Evolutionary conservation across 2,888 invertebrate genomes (phyloP).

Genomic region (Lithophane leautieri): DNA sequence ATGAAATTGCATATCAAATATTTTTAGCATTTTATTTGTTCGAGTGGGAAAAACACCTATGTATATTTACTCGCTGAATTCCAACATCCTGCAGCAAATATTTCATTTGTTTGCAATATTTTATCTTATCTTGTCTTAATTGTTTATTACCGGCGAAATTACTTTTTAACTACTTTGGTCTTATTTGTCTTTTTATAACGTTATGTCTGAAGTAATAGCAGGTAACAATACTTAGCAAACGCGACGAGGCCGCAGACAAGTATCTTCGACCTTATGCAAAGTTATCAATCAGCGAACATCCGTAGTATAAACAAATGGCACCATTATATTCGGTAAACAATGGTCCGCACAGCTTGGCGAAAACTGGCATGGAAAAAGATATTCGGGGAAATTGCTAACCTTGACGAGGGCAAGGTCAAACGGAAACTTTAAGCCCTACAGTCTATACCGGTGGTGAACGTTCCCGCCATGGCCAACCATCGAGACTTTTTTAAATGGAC

Average conservation of each 20-base stretch:
- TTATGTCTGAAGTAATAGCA: constrained; percentile 13
- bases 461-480: constrained; percentile 61
- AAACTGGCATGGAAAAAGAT: constrained; percentile 66
- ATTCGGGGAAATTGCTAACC: constrained; percentile 73
- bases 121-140: constrained; percentile 49
- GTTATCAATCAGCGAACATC: constrained; percentile 61
- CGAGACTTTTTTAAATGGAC: constrained; percentile 39
- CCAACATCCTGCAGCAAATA: constrained; percentile 35
- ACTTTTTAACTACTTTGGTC: not conserved
- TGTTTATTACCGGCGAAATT: constrained; percentile 26
- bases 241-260: constrained; percentile 21
- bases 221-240: constrained; percentile 6
- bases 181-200: not conserved
- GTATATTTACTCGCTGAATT: constrained; percentile 31
- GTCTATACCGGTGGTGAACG: constrained; percentile 51
- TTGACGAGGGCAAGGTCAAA: constrained; percentile 80
- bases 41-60: constrained; percentile 21
- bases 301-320: constrained; percentile 50
- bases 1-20: constrained; percentile 13
- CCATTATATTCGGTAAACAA: constrained; percentile 71
- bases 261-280: constrained; percentile 26
- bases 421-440: constrained; percentile 78
- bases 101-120: constrained; percentile 28
- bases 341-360: constrained; percentile 65
- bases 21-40: constrained; percentile 22